Evolutionary conservation across 2,113 vertebrate species (phyloP).

Genomic region (Spilogale gracilis): DNA sequence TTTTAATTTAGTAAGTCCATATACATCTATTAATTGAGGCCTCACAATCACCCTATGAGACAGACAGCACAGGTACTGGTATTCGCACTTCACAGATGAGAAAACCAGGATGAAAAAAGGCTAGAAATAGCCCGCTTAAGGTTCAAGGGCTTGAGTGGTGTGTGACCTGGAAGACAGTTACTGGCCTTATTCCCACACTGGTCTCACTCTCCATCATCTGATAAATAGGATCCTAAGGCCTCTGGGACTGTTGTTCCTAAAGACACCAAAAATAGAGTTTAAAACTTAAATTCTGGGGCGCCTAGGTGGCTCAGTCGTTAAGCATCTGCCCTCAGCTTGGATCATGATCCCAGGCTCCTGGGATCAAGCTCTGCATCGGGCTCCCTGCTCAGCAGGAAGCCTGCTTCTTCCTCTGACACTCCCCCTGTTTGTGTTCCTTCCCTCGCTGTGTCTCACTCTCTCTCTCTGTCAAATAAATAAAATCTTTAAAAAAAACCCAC

Average conservation of each 20-base stretch:
- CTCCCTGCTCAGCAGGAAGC: too few relatives aligned
- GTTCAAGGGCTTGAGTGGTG: not conserved
- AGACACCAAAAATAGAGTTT: not conserved
- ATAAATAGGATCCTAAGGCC: not conserved
- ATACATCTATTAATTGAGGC: not conserved
- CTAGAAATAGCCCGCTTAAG: not conserved
- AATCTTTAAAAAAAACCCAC: too few relatives aligned
- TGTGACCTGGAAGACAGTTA: accelerated
- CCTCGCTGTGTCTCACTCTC: too few relatives aligned
- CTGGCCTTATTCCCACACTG: not conserved
- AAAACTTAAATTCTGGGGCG: not conserved
- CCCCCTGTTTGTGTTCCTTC: too few relatives aligned
- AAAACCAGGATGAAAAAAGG: not conserved
- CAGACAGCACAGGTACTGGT: not conserved
- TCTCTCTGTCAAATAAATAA: too few relatives aligned
- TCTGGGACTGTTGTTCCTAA: not conserved
- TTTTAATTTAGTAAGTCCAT: not conserved
- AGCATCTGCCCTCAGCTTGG: too few relatives aligned
- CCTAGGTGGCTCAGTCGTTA: too few relatives aligned
- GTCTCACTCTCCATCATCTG: not conserved
- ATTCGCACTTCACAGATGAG: not conserved
- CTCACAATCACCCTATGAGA: not conserved
- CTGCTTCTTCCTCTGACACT: too few relatives aligned
- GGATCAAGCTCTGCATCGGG: too few relatives aligned
- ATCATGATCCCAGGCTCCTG: too few relatives aligned